Evolutionary conservation across 2,797 vertebrate species (phyloP).

Genomic region (Phalanger gymnotis): DNA sequence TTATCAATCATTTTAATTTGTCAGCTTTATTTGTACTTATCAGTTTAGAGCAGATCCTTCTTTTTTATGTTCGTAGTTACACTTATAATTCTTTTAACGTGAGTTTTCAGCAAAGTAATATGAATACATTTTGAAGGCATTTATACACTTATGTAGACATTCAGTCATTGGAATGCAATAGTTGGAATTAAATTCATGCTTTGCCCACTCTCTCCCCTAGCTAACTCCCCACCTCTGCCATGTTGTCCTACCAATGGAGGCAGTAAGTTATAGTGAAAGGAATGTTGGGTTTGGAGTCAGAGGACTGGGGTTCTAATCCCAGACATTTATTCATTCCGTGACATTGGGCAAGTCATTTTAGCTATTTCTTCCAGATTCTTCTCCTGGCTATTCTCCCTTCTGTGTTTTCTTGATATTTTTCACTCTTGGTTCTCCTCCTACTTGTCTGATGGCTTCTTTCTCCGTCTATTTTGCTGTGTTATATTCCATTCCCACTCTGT

Average conservation of each 20-base stretch:
- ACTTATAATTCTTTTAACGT: neutral
- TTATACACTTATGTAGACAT: neutral
- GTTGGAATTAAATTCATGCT: slow-evolving; percentile 3
- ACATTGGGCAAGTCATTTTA: neutral
- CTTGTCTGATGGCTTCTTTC: neutral
- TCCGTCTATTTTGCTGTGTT: neutral
- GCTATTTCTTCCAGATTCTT: neutral
- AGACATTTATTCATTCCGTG: neutral
- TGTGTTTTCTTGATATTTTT: neutral
- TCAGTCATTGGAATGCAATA: neutral
- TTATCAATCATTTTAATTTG: slow-evolving; percentile 22
- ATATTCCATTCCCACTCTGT: neutral
- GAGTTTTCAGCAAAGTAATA: neutral
- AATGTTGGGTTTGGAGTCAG: neutral
- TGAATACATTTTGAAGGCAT: neutral
- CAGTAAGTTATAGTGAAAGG: neutral
- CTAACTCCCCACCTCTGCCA: neutral
- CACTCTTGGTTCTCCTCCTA: neutral
- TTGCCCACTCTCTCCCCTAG: neutral
- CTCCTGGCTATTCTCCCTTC: neutral
- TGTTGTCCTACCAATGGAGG: neutral
- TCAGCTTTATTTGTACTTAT: neutral
- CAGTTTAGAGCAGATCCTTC: slow-evolving; percentile 1
- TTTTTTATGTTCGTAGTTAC: neutral
- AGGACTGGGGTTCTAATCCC: neutral